Base-by-base conservation (phyloP, 1,140 invertebrate genomes). In the Choristoneura fumiferana region DNA sequence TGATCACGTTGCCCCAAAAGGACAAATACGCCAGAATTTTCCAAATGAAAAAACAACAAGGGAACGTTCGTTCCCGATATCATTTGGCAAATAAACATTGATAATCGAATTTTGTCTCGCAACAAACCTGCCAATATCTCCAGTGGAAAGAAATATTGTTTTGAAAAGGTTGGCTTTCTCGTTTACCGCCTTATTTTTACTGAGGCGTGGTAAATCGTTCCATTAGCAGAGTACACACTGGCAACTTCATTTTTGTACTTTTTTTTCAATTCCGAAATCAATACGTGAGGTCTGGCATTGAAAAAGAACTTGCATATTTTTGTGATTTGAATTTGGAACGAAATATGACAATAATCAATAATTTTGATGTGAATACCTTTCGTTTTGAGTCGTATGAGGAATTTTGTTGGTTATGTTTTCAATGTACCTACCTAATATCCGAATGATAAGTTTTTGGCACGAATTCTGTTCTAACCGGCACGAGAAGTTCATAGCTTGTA, bases 221-320 rank as follows among this genome's bases (percentile, higher is more conserved):
- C 43, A 49, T 49, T 49, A 49, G 43, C 10, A 33, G 29, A n/a
- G n/a, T 5, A 49, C 43, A 49, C 12, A 49, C 43, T 22, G 43
- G 43, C 43, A 22, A 49, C 43, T 49, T 29, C 22, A 49, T 49
- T 49, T 49, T 49, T 10, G 17, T 18, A 29, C 22, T 10, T 29
- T 49, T 49, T 49, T 49, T 49, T 6, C 43, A 49, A 49, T 49
- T 49, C n/a, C 43, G n/a, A 49, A 49, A 22, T 49, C 43, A 49
- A 49, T 22, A 49, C 18, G 18, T 12, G 22, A 45, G 39, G 39
- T 40, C 40, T 45, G 40, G 40, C 40, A 40, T 40, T 45, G 15
- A 22, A 45, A 45, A 18, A n/a, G 43, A 49, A 49, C 22, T 49
- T 33, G n/a, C 22, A 22, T 49, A 12, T 49, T 18, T 49, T 49